Evolutionary conservation across 2,888 invertebrate species (phyloP).

Genomic region (Lithophane socia): DNA sequence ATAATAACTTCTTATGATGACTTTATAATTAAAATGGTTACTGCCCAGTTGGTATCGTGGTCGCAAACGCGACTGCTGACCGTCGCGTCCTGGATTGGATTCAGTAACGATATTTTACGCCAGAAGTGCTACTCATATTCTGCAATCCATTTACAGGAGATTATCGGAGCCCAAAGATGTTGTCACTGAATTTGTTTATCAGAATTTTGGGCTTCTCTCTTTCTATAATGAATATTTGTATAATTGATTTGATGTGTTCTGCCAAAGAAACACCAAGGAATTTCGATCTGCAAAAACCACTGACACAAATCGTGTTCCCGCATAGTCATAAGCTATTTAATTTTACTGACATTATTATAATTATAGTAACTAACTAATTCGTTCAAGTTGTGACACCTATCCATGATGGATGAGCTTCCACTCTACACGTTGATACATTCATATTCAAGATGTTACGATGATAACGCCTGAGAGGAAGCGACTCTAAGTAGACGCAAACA

Average conservation of each 20-base stretch:
- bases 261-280: no score
- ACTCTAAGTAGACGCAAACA: slow-evolving; percentile 23
- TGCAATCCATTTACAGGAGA: neutral
- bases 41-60: neutral
- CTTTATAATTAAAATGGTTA: neutral
- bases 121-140: neutral
- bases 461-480: slow-evolving; percentile 21
- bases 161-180: no score
- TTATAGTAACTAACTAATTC: slow-evolving; percentile 51
- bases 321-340: slow-evolving; percentile 13
- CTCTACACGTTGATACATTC: slow-evolving; percentile 25
- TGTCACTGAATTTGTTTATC: neutral
- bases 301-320: slow-evolving; percentile 4
- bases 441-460: slow-evolving; percentile 33
- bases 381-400: slow-evolving; percentile 49
- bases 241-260: neutral
- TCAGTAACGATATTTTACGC: neutral
- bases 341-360: slow-evolving; percentile 49
- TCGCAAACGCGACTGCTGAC: neutral
- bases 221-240: neutral
- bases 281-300: neutral
- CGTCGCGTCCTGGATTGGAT: neutral
- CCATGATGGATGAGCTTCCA: slow-evolving; percentile 54
- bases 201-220: neutral
- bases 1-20: neutral